Evolutionary conservation across 2,888 invertebrate species (phyloP).

Genomic region (Mellilla xanthometata): DNA sequence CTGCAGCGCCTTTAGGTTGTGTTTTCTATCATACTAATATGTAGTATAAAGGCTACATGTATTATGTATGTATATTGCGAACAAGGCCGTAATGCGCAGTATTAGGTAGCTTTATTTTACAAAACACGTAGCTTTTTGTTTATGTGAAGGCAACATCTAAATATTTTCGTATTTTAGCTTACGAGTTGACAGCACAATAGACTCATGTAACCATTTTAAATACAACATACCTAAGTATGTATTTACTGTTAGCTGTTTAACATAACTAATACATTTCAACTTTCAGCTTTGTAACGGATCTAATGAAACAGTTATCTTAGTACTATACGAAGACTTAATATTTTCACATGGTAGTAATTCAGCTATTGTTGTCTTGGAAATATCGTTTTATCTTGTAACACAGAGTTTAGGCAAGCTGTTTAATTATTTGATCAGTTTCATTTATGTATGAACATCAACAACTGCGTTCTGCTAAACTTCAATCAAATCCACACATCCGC

Average conservation of each 20-base stretch:
- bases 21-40: too few species aligned
- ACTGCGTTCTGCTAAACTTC: slow-evolving; percentile 19
- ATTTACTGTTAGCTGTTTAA: slow-evolving; percentile 30
- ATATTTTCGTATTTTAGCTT: neutral
- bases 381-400: neutral
- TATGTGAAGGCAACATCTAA: neutral
- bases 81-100: too few species aligned
- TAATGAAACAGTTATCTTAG: slow-evolving; percentile 2
- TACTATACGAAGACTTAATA: neutral
- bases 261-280: slow-evolving; percentile 19
- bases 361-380: neutral
- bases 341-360: slow-evolving; percentile 7
- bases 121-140: too few species aligned
- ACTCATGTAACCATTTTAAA: slow-evolving; percentile 25
- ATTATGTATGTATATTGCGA: too few species aligned
- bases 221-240: slow-evolving; percentile 21
- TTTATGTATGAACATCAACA: slow-evolving; percentile 20
- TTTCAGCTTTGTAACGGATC: slow-evolving; percentile 24
- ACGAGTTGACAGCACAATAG: slow-evolving; percentile 30
- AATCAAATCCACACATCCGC: slow-evolving; percentile 15
- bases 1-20: too few species aligned
- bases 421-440: slow-evolving; percentile 13
- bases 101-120: too few species aligned
- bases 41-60: too few species aligned
- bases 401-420: neutral